Percentiles rank a stretch among this genome's conserved stretches.
phyloP scores from a whole-genome alignment of 2,888 invertebrate genomes.

The Tetranychus piercei region DNA sequence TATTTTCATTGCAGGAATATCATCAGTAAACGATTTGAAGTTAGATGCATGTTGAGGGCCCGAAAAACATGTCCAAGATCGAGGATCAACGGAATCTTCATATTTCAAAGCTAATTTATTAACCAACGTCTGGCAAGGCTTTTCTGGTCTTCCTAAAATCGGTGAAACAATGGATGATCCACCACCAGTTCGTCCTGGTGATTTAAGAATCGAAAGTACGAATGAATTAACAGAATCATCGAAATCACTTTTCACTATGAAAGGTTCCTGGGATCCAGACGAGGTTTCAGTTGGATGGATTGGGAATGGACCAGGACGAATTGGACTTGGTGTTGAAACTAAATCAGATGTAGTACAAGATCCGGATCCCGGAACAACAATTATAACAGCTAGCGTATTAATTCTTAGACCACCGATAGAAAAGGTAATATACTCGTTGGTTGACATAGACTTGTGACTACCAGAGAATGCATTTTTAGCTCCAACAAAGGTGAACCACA shows the following conservation, averaged over 20 bases:
- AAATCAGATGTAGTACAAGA: background rate
- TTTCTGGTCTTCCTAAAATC: background rate
- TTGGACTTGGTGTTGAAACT: background rate
- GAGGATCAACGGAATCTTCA: background rate
- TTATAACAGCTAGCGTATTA: background rate
- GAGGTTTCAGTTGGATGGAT: background rate
- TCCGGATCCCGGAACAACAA: background rate
- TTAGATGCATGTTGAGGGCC: background rate
- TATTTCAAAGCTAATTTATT: background rate
- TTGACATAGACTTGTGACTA: background rate
- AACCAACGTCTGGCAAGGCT: background rate
- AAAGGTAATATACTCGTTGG: background rate
- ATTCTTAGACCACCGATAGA: background rate
- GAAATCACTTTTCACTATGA: conserved; percentile 1
- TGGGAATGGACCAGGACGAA: background rate
- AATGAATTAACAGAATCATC: background rate
- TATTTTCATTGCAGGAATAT: background rate
- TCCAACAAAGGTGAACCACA: conserved; percentile 3
- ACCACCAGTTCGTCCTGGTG: background rate
- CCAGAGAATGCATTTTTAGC: conserved; percentile 1
- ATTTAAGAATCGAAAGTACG: background rate
- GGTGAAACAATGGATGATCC: background rate
- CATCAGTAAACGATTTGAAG: background rate
- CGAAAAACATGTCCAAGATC: background rate
- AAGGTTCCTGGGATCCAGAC: background rate